Conservation (phyloP, 1,140 invertebrate species). For the Brachionus plicatilis region DNA sequence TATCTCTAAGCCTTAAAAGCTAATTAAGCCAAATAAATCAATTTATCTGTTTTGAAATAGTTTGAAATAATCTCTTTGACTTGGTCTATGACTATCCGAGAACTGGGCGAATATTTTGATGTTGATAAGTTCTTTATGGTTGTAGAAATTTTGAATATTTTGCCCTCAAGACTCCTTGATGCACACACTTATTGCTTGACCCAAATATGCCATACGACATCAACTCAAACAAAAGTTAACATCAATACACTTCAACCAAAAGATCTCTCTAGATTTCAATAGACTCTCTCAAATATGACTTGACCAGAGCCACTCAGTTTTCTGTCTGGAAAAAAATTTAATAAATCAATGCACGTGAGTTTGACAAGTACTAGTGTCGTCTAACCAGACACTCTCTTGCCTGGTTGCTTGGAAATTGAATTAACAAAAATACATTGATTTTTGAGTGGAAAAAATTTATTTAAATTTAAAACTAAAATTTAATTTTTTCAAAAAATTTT, state of each 20-base stretch:
- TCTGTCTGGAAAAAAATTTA: not conserved
- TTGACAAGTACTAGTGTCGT: not conserved
- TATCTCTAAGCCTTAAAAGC: conserved; percentile 3
- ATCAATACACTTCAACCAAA: not conserved
- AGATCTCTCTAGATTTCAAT: not conserved
- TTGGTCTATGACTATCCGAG: not conserved
- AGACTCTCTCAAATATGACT: not conserved
- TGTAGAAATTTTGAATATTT: not conserved
- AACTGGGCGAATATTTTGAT: not conserved
- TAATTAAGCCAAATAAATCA: conserved; percentile 26
- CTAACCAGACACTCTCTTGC: not conserved
- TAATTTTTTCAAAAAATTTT: too few species aligned
- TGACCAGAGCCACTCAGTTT: not conserved
- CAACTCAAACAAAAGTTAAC: not conserved
- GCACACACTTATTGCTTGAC: not conserved
- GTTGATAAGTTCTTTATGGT: not conserved
- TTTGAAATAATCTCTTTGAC: conserved; percentile 25
- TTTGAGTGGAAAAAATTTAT: not conserved
- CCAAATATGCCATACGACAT: not conserved
- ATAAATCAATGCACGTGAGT: not conserved
- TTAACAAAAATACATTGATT: not conserved
- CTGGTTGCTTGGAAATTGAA: not conserved
- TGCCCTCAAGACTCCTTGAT: not conserved
- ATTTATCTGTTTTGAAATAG: conserved; percentile 18
- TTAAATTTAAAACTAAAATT: not conserved